Evolutionary conservation across 2,797 vertebrate species (phyloP).

Genomic region (Morus bassanus): DNA sequence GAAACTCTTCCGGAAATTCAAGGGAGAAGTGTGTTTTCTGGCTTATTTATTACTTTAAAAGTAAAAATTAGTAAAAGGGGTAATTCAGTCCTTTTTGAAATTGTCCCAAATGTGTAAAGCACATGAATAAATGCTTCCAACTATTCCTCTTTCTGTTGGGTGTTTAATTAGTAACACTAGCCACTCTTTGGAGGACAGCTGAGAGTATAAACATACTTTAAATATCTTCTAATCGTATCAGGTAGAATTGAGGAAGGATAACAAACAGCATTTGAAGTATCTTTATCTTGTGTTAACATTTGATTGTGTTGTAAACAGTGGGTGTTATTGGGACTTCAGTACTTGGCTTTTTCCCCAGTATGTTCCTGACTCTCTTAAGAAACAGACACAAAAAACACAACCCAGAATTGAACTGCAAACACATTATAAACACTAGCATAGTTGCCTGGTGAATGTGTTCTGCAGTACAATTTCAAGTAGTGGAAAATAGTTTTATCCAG

Average conservation of each 20-base stretch:
- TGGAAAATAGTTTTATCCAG: background rate
- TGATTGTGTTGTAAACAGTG: background rate
- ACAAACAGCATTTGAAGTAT: background rate
- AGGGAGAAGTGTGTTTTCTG: background rate
- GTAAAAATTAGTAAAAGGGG: background rate
- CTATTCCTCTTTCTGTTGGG: background rate
- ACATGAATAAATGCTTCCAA: background rate
- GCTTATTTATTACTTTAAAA: background rate
- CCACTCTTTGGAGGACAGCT: background rate
- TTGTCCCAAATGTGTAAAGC: background rate
- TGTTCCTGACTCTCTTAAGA: background rate
- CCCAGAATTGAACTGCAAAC: background rate
- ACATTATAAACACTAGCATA: background rate
- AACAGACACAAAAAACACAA: background rate
- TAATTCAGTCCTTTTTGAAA: background rate
- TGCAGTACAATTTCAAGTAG: background rate
- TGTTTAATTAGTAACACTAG: background rate
- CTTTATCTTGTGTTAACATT: background rate
- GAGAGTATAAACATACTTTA: background rate
- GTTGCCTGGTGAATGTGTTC: background rate
- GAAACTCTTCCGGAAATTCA: background rate
- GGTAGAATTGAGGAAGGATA: background rate
- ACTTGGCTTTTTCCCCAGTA: constrained; percentile 7
- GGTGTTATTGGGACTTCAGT: constrained; percentile 3
- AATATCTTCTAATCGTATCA: background rate